Base-by-base conservation (phyloP, 2,113 vertebrate genomes). In the Asarcornis scutulata region DNA sequence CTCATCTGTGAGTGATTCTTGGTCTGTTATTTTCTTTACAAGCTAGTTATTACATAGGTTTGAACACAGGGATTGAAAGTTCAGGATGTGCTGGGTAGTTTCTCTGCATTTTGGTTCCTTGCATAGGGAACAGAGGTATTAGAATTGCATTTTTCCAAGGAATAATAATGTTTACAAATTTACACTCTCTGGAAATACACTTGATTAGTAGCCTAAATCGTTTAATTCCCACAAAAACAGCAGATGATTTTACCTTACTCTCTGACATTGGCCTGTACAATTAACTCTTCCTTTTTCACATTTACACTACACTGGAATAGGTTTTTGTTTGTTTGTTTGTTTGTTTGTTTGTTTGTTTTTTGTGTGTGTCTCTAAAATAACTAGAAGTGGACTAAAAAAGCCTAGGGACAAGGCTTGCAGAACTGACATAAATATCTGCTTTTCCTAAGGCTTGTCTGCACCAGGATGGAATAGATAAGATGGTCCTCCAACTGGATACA, bases 141-240 rank as follows among this genome's bases (percentile, higher is more conserved):
- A 40, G 59, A 82, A 73, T 15, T 60, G 77, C 67, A 66, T 88
- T 83, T 96, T 85, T 73, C 66, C 8, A 2, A 75, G 76, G 88
- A 90, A 74, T 80, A 69, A 76, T 83, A 85, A 78, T 73, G 40
- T 86, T 95, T 88, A 68, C 88, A 72, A 53, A 73, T 88, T 76
- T 93, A 50, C 36, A 26, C n/a, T 82, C 48, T 59, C 60, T 88
- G 71, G 58, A 89, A 89, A 80, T 44, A 83, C 2, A 1, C 82
- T 85, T 25, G 55, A 88, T 58, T 38, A 29, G 18, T 83, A 77
- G 60, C 50, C 63, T 91, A 74, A 83, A 71, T 69, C 89, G 46
- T 42, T 95, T 60, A 69, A 50, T 84, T 96, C 78, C 83, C 89
- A 84, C 56, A 69, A 84, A 77, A n/a, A 7, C 31, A 78, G 52